Base-by-base conservation (phyloP, 2,113 vertebrate genomes). In the Embiotoca jacksoni region DNA sequence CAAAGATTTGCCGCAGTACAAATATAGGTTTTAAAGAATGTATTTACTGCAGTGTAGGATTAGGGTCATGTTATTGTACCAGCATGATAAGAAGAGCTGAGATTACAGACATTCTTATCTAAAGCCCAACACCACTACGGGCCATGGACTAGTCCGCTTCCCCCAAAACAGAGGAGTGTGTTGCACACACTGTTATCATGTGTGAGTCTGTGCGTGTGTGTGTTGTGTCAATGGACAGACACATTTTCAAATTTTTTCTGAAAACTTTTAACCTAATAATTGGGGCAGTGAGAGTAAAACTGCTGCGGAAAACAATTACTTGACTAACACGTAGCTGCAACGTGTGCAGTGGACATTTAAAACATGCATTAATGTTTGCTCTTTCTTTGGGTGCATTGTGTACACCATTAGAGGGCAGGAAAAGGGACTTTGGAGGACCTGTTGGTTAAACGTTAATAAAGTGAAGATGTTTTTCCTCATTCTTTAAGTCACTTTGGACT, bases 101-200 rank as follows among this genome's bases (percentile, higher is more conserved):
- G 88, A 91, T 93, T 91, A 91, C 80, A 82, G 83, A 85, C 82
- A 68, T 90, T 86, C 82, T 92, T 91, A 92, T 93, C 91, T 92
- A 84, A 90, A 91, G 84, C 86, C 59, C 47, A 78, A 33, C 73
- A 63, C 50, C 79, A 82, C 74, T 23, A 59, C 35, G 13, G 72
- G 56, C 76, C 72, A 23, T 23, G 53, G 54, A 72, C 37, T 10
- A 64, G 78, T 67, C 30, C 6, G 47, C 57, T 41, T 36, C 65
- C 52, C 46, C 41, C 41, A 3, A 56, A 70, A 53, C 35, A 71
- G 47, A 78, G n/a, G 33, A 80, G 62, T 30, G 53, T 58, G 61
- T 36, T 57, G 47, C 62, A 10, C 36, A 74, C 36, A 13, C 39
- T 64, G 44, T 53, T 61, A 75, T 79, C 58, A 10, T 16, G 32